Base-by-base conservation (phyloP, 2,113 vertebrate genomes). In the Pholis gunnellus region DNA sequence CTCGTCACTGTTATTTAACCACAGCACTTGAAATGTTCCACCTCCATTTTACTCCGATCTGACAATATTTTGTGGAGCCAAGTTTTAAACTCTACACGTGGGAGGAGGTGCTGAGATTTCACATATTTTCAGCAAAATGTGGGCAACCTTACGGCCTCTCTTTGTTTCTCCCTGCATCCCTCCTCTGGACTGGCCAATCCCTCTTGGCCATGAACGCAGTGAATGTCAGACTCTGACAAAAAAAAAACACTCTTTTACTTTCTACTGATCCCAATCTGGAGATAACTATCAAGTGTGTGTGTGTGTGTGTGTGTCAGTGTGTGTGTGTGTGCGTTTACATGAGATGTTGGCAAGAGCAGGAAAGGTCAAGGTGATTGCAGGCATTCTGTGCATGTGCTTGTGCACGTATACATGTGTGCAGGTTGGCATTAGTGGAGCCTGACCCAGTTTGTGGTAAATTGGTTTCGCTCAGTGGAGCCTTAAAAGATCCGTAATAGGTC, bases 231-330 rank as follows among this genome's bases (percentile, higher is more conserved):
- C 87, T 95, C 93, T 96, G 94, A 96, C 93, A 89, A 66, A 89
- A 79, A 81, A 89, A 67, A 89, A 79, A 80, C 91, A 68, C 82
- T 46, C 78, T 87, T 92, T 93, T 91, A 91, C 89, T 93, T 90
- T 72, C 17, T 92, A 57, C 75, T 76, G 93, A 96, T 96, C 95
- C 91, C 87, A 95, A 94, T 95, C 94, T 94, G 92, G 83, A 91
- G 95, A 96, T 96, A 94, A 95, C 90, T 93, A 96, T 92, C 93
- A 82, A 52, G 82, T 76, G 40, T 70, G 68, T 56, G 75, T 57
- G 46, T 77, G 31, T 75, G 60, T 75, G 72, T 74, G 72, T 42
- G 17, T 34, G 42, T 25, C 6, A 34, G 74, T 82, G 90, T 75
- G 60, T 54, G 82, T 76, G 52, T 81, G 89, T 75, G 48, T 36